Evolutionary conservation across 2,888 invertebrate genomes (phyloP).

Genomic region (Ptilodon capucinus): DNA sequence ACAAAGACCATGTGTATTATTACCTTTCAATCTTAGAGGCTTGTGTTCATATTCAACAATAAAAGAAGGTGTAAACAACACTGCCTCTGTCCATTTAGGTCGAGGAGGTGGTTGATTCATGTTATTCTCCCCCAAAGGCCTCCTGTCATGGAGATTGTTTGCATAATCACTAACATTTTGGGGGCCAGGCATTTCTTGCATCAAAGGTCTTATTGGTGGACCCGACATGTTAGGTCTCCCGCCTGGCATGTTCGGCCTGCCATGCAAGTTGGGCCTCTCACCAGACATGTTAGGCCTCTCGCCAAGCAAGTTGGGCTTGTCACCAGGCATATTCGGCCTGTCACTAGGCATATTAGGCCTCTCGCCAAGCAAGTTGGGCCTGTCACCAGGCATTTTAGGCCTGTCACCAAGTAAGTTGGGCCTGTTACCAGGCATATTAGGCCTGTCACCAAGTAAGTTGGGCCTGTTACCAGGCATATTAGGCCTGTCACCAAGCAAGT

Average conservation of each 20-base stretch:
- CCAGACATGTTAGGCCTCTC: conserved; percentile 35
- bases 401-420: too few species aligned
- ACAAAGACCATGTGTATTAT: conserved; percentile 24
- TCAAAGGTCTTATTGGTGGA: conserved; percentile 24
- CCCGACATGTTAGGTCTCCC: conserved; percentile 35
- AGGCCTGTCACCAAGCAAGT: too few species aligned
- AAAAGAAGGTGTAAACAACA: conserved; percentile 79
- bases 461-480: conserved; percentile 33
- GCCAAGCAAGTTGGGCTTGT: too few species aligned
- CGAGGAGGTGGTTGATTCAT: conserved; percentile 22
- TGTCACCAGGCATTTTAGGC: conserved; percentile 32
- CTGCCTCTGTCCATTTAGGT: conserved; percentile 68
- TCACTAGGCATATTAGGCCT: conserved; percentile 34
- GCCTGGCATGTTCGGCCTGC: conserved; percentile 36
- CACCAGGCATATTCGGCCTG: conserved; percentile 34
- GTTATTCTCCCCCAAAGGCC: conserved; percentile 24
- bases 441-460: too few species aligned
- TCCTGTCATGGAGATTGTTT: conserved; percentile 14
- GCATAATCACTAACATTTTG: conserved; percentile 35
- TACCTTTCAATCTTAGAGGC: conserved; percentile 80
- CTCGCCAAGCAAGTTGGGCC: too few species aligned
- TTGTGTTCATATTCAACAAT: conserved; percentile 89
- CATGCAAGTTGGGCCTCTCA: too few species aligned
- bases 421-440: conserved; percentile 33
- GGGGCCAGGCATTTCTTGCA: conserved; percentile 31